These are phyloP conservation scores for Zapornia atra DNA, from an alignment of 2,113 vertebrate genomes.

Conservation along the genomic window DNA sequence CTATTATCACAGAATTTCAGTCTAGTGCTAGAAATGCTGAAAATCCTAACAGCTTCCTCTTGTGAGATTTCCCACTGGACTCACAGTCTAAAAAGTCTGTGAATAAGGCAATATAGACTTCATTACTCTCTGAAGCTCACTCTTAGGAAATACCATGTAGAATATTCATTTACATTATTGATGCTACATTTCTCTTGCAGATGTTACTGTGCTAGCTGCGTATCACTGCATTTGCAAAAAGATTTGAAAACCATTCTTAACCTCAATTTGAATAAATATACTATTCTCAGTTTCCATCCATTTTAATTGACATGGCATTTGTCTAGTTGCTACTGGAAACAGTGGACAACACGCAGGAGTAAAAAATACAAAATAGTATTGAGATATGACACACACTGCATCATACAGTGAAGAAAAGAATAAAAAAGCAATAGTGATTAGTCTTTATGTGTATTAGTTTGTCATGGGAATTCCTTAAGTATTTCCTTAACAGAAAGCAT, in stretches of 20 bases:
- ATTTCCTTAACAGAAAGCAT: not conserved
- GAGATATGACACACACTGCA: not conserved
- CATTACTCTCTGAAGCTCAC: not conserved
- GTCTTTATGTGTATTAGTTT: not conserved
- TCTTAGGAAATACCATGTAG: not conserved
- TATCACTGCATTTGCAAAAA: not conserved
- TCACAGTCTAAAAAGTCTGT: not conserved
- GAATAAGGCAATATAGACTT: not conserved
- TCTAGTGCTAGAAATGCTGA: not conserved
- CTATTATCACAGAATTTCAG: not conserved
- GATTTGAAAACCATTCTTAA: not conserved
- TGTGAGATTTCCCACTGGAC: not conserved
- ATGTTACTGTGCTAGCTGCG: not conserved
- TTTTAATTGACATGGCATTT: not conserved
- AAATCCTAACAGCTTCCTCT: not conserved
- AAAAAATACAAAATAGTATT: not conserved
- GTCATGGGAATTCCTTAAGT: not conserved
- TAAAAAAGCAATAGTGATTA: not conserved
- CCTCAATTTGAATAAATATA: not conserved
- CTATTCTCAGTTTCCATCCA: not conserved
- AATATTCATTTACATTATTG: not conserved
- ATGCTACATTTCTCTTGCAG: not conserved
- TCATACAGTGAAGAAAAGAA: not conserved
- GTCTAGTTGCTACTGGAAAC: not conserved
- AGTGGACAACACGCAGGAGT: not conserved